Percentiles rank a stretch among this genome's conserved stretches.
Conservation (phyloP, 1,140 invertebrate genomes). For the Microplitis mediator region DNA sequence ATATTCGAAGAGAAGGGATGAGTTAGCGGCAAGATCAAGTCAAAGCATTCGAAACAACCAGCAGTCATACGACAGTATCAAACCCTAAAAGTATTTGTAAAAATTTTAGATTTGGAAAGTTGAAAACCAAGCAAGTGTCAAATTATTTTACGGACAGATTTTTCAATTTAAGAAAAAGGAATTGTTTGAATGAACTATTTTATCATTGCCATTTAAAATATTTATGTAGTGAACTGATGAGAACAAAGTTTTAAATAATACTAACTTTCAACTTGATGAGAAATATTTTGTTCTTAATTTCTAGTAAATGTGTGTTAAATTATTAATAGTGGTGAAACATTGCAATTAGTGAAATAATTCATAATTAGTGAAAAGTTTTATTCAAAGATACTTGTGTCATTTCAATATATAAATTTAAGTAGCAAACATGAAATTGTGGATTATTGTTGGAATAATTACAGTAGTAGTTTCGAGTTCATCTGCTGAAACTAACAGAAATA, state of each 20-base stretch:
- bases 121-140: background rate
- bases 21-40: conserved; percentile 17
- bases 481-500: conserved; percentile 57
- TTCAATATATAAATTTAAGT: background rate
- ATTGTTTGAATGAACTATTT: too few species aligned
- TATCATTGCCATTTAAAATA: too few species aligned
- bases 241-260: too few species aligned
- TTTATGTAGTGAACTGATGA: too few species aligned
- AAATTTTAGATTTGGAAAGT: background rate
- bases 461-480: conserved; percentile 46
- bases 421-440: conserved; percentile 52
- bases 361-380: background rate
- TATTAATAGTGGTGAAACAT: too few species aligned
- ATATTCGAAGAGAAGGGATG: conserved; percentile 17
- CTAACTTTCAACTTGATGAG: too few species aligned
- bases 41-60: conserved; percentile 7
- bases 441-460: conserved; percentile 48
- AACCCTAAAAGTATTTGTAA: conserved; percentile 23
- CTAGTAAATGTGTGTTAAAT: too few species aligned
- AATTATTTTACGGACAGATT: background rate
- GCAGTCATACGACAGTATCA: conserved; percentile 32
- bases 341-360: too few species aligned
- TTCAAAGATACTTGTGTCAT: background rate
- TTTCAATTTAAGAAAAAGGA: too few species aligned
- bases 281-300: too few species aligned